Conservation (phyloP, 2,113 vertebrate species). For the Lontra canadensis region DNA sequence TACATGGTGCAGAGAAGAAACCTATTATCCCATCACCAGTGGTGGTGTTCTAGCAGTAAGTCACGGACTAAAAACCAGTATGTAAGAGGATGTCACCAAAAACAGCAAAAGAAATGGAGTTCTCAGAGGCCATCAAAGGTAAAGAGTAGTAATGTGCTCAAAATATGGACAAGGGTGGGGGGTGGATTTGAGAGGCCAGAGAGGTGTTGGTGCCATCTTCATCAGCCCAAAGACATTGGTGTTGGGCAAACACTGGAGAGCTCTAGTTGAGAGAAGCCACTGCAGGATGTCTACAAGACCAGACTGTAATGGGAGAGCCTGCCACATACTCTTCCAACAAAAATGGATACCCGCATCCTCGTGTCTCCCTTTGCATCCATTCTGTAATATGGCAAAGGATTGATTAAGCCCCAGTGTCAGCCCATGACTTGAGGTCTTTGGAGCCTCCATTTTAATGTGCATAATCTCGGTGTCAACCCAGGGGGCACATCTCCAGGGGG, state of each 20-base stretch:
- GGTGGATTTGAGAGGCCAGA: background rate
- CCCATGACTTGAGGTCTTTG: background rate
- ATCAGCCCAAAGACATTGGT: background rate
- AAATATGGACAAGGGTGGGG: background rate
- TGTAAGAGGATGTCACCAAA: background rate
- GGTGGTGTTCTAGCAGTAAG: background rate
- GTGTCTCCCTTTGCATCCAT: background rate
- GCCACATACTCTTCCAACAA: background rate
- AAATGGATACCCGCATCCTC: background rate
- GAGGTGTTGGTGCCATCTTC: background rate
- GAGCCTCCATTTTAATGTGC: background rate
- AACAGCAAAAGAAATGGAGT: background rate
- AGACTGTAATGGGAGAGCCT: background rate
- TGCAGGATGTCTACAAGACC: background rate
- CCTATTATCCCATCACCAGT: background rate
- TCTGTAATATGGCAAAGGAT: background rate
- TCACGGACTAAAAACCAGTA: background rate
- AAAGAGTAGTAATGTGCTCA: background rate
- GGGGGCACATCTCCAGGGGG: background rate
- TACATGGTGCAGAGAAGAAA: background rate
- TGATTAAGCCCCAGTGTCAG: background rate
- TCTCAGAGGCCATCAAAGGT: background rate
- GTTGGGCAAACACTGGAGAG: background rate
- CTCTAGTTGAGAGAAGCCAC: background rate
- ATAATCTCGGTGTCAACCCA: background rate